A percentile compares a stretch with the other conserved stretches of the same genome.
phyloP scores from a whole-genome alignment of 2,888 invertebrate species.

The Strigamia transsilvanica region DNA sequence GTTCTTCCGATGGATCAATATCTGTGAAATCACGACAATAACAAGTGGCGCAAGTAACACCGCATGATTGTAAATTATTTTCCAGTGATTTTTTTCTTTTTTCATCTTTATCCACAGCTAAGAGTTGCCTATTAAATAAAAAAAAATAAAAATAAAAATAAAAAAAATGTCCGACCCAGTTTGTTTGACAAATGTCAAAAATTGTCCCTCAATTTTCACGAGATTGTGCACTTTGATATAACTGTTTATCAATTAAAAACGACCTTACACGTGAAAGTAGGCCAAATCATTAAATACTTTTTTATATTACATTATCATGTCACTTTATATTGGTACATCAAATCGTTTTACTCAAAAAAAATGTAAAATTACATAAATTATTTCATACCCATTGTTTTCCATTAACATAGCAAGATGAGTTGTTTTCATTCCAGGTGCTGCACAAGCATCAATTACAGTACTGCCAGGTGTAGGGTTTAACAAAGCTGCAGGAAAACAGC shows the following conservation, averaged over 20 bases:
- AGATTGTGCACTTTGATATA: neutral
- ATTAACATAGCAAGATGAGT: slow-evolving; percentile 86
- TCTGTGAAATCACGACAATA: slow-evolving; percentile 77
- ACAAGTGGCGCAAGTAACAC: slow-evolving; percentile 74
- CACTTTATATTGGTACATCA: neutral
- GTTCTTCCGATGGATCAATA: slow-evolving; percentile 69
- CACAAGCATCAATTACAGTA: slow-evolving; percentile 89
- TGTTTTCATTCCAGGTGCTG: slow-evolving; percentile 98
- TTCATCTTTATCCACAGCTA: slow-evolving; percentile 80
- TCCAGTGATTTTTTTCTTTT: slow-evolving; percentile 74
- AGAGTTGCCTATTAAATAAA: slow-evolving; percentile 72
- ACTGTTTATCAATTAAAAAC: slow-evolving; percentile 39
- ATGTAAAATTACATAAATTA: neutral
- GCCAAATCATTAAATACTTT: neutral
- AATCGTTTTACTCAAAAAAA: neutral
- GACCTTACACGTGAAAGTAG: slow-evolving; percentile 33
- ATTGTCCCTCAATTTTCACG: neutral
- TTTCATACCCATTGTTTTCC: slow-evolving; percentile 73
- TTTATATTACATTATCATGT: neutral
- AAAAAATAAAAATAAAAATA: slow-evolving; percentile 56
- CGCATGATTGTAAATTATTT: slow-evolving; percentile 71
- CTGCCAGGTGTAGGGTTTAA: slow-evolving; percentile 78
- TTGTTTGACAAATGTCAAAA: neutral
- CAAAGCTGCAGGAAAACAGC: slow-evolving; percentile 84
- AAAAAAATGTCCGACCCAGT: neutral